phyloP scores from a whole-genome alignment of 1,140 invertebrate genomes.

The Drosophila subobscura region DNA sequence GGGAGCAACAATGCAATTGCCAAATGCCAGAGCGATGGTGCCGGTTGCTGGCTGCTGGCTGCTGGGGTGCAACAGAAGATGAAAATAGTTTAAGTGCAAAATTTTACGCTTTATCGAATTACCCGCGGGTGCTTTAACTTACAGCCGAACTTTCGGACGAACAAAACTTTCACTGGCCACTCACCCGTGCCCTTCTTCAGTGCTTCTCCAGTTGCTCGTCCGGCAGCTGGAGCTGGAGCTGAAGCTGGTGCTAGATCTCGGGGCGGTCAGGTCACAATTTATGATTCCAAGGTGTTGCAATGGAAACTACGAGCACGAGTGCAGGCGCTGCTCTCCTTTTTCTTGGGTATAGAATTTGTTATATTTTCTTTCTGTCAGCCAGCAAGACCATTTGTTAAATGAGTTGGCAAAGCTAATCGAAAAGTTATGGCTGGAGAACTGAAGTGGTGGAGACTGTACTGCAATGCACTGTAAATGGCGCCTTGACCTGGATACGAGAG shows the following conservation, averaged over 20 bases:
- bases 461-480: conserved; percentile 13
- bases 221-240: background rate
- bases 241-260: background rate
- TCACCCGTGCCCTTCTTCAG: background rate
- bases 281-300: conserved; percentile 80
- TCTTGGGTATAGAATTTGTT: conserved; percentile 62
- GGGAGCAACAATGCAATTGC: conserved; percentile 62
- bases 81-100: conserved; percentile 82
- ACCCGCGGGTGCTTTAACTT: conserved; percentile 81
- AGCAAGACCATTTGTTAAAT: conserved; percentile 75
- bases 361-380: conserved; percentile 75
- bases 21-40: conserved; percentile 46
- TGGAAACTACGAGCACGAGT: conserved; percentile 55
- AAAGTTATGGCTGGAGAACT: conserved; percentile 57
- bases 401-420: conserved; percentile 80
- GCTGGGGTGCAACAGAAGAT: conserved; percentile 15
- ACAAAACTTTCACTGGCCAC: conserved; percentile 53
- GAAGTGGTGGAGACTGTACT: conserved; percentile 2
- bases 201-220: conserved; percentile 2
- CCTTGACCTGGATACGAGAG: conserved; percentile 55
- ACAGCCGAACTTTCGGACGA: conserved; percentile 57
- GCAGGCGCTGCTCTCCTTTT: conserved; percentile 22
- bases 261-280: conserved; percentile 60
- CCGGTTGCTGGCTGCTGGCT: background rate
- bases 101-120: conserved; percentile 83